These are phyloP conservation scores for Flexamia atlantica DNA, from an alignment of 2,888 invertebrate genomes.

Conservation along the genomic window DNA sequence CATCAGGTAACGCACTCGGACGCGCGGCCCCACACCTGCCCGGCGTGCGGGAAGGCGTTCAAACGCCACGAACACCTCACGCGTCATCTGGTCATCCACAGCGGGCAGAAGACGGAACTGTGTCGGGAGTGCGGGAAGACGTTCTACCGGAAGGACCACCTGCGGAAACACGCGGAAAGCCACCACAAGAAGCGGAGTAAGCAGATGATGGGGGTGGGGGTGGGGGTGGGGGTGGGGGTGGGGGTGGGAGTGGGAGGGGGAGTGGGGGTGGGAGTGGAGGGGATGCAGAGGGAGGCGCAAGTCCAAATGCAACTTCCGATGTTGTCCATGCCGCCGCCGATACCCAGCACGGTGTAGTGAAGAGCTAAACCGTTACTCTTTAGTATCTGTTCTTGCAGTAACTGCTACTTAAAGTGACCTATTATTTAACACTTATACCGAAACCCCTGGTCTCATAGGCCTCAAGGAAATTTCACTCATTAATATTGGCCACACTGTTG, in stretches of 20 bases:
- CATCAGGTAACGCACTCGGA: conserved; percentile 76
- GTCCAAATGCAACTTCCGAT: neutral
- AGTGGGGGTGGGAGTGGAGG: neutral
- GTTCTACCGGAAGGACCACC: conserved; percentile 77
- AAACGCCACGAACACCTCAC: conserved; percentile 78
- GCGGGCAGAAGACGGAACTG: conserved; percentile 75
- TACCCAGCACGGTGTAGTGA: neutral
- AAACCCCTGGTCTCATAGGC: too few species aligned
- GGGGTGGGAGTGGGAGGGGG: conserved; percentile 22
- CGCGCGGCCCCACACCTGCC: conserved; percentile 73
- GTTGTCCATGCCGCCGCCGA: neutral
- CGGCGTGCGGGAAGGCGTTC: conserved; percentile 71
- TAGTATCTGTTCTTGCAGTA: too few species aligned
- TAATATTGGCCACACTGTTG: too few species aligned
- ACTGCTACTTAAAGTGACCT: too few species aligned
- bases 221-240: neutral
- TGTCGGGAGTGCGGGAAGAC: conserved; percentile 75
- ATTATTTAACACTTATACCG: too few species aligned
- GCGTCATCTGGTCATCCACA: conserved; percentile 76
- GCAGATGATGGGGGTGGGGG: conserved; percentile 8
- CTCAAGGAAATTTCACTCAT: too few species aligned
- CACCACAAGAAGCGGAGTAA: conserved; percentile 72
- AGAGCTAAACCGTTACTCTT: too few species aligned
- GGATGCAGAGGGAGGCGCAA: too few species aligned
- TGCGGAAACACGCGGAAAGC: conserved; percentile 76